phyloP scores from a whole-genome alignment of 2,888 invertebrate genomes.

The Notodonta dromedarius region DNA sequence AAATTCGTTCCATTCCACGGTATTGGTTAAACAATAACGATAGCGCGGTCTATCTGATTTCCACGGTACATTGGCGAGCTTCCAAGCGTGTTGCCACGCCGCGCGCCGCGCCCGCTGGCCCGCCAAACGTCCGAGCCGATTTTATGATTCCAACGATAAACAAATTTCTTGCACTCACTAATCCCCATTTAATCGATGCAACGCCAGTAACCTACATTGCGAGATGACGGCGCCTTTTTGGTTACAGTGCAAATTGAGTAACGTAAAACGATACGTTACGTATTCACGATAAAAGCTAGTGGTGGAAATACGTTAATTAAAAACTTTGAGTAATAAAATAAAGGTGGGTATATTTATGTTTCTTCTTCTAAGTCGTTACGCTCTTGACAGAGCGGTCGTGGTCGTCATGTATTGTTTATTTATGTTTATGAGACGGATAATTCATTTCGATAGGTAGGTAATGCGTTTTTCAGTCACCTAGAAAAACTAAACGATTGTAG shows the following conservation, averaged over 20 bases:
- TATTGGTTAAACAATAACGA: conserved; percentile 63
- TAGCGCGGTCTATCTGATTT: conserved; percentile 50
- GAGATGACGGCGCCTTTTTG: background rate
- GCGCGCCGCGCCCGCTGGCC: conserved; percentile 32
- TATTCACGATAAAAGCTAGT: background rate
- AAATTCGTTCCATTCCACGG: conserved; percentile 37
- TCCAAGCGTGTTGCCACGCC: conserved; percentile 67
- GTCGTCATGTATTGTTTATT: too few relatives aligned
- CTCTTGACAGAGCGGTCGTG: too few relatives aligned
- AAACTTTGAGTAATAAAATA: background rate
- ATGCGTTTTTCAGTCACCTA: too few relatives aligned
- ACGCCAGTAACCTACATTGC: conserved; percentile 6
- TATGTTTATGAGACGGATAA: too few relatives aligned
- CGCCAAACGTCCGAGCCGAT: conserved; percentile 31
- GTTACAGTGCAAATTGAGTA: background rate
- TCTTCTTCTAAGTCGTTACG: too few relatives aligned
- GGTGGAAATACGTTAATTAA: background rate
- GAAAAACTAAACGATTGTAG: too few relatives aligned
- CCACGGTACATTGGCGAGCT: conserved; percentile 65
- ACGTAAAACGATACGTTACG: conserved; percentile 2
- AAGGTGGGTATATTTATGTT: too few relatives aligned
- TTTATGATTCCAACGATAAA: conserved; percentile 37
- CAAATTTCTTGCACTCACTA: conserved; percentile 27
- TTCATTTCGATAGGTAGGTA: too few relatives aligned
- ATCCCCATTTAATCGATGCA: conserved; percentile 19